Evolutionary conservation across 2,797 vertebrate species (phyloP), one percentile per base, ranked within the genome.

Genomic region (Tenualosa thibaudeaui): DNA sequence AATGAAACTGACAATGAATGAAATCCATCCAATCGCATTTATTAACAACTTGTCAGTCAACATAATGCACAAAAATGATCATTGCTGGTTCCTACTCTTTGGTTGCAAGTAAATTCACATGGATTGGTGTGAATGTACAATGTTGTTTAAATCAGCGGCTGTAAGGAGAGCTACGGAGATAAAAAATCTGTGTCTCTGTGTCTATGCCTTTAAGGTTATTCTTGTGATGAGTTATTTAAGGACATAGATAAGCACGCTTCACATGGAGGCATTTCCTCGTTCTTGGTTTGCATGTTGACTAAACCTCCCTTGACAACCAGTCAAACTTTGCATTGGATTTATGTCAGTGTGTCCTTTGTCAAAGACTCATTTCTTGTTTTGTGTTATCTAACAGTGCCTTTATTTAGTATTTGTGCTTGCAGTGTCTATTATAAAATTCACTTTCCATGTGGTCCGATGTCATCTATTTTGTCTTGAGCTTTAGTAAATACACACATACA

Each of bases 181-280:
- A 31, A 31, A 31, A 31, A 31, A 31, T 31, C 31, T 31, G 31
- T 31, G 31, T 31, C 31, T 31, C n/a, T n/a, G n/a, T 31, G 31
- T 1, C 31, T 31, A 31, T 31, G 31, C 31, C 31, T 31, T 31
- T 31, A 78, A 46, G 40, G 17, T 6, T 78, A 78, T 46, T 78
- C 40, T 40, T 78, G 71, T 78, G 17, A 78, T 78, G 40, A 46
- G 71, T 19, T 46, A 78, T 78, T 17, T 78, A 46, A 78, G 37
- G 71, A 78, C 40, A 43, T n/a, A 78, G 37, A 78, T 78, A 62
- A 22, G 37, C 40, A 7, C 26, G 13, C 37, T 78, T 78, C 17
- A 43, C 5, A 3, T 15, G 5, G 68, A 71, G 26, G 15, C 31
- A 46, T 43, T 46, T 78, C 40, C 71, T 46, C 71, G 46, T 22